Evolutionary conservation across 1,140 invertebrate genomes (phyloP).

Genomic region (Ruditapes philippinarum): DNA sequence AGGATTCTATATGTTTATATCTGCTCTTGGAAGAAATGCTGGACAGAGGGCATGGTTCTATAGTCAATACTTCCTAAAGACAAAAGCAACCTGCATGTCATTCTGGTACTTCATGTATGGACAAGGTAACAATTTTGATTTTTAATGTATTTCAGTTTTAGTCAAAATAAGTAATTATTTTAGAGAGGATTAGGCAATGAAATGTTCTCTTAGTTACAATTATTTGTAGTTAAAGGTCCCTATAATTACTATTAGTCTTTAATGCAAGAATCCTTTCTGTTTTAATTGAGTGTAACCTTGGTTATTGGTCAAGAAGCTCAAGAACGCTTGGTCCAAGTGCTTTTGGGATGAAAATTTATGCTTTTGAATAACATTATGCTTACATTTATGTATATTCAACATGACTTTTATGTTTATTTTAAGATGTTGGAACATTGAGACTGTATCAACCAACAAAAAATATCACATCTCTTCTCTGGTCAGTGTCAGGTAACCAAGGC

Average conservation of each 20-base stretch:
- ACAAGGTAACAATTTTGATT: conserved; percentile 76
- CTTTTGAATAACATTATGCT: no score
- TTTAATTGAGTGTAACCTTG: no score
- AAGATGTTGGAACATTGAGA: conserved; percentile 77
- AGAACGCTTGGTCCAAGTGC: background rate
- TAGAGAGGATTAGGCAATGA: no score
- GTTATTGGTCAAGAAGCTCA: background rate
- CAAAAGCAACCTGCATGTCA: conserved; percentile 75
- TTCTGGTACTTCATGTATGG: conserved; percentile 87
- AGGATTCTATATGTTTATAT: conserved; percentile 86
- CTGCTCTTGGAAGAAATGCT: conserved; percentile 73
- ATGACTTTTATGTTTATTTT: no score
- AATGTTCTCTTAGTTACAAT: no score
- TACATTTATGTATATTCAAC: no score
- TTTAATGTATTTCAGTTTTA: no score
- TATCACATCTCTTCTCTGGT: conserved; percentile 74
- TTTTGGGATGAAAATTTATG: no score
- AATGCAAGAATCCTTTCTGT: no score
- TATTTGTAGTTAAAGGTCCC: no score
- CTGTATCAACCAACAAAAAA: conserved; percentile 74
- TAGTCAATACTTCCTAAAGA: conserved; percentile 80
- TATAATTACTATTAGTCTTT: no score
- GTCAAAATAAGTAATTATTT: no score
- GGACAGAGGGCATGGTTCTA: conserved; percentile 84
- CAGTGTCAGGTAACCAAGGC: conserved; percentile 80